Evolutionary conservation across 2,888 invertebrate species (phyloP).

Genomic region (Eurois occulta): DNA sequence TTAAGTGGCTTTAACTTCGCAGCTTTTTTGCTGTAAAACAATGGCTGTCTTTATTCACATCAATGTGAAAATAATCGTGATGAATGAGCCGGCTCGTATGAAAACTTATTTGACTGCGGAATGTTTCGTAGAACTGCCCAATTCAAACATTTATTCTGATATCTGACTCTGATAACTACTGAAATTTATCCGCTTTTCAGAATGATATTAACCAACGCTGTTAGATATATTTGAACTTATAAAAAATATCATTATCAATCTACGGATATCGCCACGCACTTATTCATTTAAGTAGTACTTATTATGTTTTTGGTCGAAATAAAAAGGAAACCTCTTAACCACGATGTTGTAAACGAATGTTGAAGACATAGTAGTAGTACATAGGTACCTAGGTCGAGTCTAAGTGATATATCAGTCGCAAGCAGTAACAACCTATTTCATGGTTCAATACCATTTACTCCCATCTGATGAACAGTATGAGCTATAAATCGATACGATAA

Average conservation of each 20-base stretch:
- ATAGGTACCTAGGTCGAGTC: not conserved
- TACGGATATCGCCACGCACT: too few species aligned
- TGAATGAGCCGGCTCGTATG: not conserved
- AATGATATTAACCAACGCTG: constrained; percentile 8
- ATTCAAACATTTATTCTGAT: constrained; percentile 3
- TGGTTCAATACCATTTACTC: constrained; percentile 30
- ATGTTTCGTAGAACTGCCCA: constrained; percentile 9
- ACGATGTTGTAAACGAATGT: not conserved
- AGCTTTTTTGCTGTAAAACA: constrained; percentile 12
- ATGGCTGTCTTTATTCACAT: constrained; percentile 9
- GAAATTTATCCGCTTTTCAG: not conserved
- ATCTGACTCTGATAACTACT: not conserved
- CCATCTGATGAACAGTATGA: constrained; percentile 10
- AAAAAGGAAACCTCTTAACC: not conserved
- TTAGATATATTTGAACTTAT: not conserved
- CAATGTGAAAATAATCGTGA: constrained; percentile 16
- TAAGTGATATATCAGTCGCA: constrained; percentile 5
- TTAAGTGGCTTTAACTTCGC: constrained; percentile 10
- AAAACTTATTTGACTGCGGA: not conserved
- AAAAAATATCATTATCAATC: not conserved
- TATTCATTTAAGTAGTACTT: not conserved
- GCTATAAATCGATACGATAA: constrained; percentile 55
- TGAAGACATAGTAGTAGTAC: not conserved
- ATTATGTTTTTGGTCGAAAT: not conserved
- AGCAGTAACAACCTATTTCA: constrained; percentile 27